These are phyloP conservation scores for Diarsia brunnea DNA, from an alignment of 2,888 invertebrate species.

Conservation along the genomic window DNA sequence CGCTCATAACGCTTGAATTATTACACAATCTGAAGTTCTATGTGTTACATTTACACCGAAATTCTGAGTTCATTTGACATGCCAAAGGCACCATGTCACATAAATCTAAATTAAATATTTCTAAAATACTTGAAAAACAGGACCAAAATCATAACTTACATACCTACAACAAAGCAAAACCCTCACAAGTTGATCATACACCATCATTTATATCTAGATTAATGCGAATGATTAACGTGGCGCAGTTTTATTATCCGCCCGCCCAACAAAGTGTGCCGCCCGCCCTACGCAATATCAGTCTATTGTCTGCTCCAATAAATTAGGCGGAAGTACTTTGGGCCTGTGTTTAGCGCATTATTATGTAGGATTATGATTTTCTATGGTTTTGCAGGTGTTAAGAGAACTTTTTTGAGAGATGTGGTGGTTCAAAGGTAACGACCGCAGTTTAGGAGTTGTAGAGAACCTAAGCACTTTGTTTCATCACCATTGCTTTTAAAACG, in stretches of 20 bases:
- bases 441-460: neutral
- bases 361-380: slow-evolving; percentile 7
- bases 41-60: neutral
- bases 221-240: slow-evolving; percentile 53
- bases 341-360: slow-evolving; percentile 38
- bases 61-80: neutral
- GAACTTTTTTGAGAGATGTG: neutral
- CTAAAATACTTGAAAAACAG: slow-evolving; percentile 1
- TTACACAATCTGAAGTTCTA: neutral
- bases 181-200: slow-evolving; percentile 33
- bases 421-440: neutral
- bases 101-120: neutral
- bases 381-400: slow-evolving; percentile 9
- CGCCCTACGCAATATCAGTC: slow-evolving; percentile 44
- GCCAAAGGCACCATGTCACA: neutral
- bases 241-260: slow-evolving; percentile 53
- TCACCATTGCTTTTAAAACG: neutral
- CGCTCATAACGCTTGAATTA: neutral
- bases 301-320: slow-evolving; percentile 58
- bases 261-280: slow-evolving; percentile 33
- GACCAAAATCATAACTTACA: slow-evolving; percentile 20
- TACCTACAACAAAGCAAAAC: slow-evolving; percentile 17
- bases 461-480: neutral
- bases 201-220: slow-evolving; percentile 53
- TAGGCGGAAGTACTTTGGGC: slow-evolving; percentile 35